A percentile compares a stretch with the other conserved stretches of the same genome.
Evolutionary conservation across 2,888 invertebrate genomes (phyloP).

Genomic region (Cantharis rustica): DNA sequence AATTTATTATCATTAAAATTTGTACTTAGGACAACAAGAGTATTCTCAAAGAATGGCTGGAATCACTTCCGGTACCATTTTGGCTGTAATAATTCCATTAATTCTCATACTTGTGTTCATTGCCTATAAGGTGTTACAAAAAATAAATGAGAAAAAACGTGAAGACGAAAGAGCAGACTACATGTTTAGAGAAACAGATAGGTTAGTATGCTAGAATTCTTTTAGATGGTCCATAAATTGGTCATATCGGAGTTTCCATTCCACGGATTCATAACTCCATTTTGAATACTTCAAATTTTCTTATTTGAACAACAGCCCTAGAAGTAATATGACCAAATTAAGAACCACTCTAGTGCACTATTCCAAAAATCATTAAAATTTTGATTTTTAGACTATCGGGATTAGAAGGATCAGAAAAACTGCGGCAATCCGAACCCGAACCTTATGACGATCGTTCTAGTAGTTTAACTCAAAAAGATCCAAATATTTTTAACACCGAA

Average conservation of each 20-base stretch:
- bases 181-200: slow-evolving; percentile 27
- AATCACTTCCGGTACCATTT: slow-evolving; percentile 76
- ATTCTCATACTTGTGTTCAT: slow-evolving; percentile 66
- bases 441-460: slow-evolving; percentile 45
- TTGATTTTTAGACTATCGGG: slow-evolving; percentile 44
- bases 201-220: slow-evolving; percentile 18
- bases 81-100: slow-evolving; percentile 77
- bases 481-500: slow-evolving; percentile 2
- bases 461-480: slow-evolving; percentile 27
- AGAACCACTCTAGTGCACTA: too few relatives aligned
- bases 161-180: slow-evolving; percentile 35
- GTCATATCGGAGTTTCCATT: too few relatives aligned
- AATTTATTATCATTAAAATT: slow-evolving; percentile 10
- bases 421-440: slow-evolving; percentile 29
- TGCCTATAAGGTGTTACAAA: slow-evolving; percentile 48
- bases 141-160: slow-evolving; percentile 41
- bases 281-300: too few relatives aligned
- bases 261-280: too few relatives aligned
- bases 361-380: not conserved
- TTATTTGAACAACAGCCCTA: too few relatives aligned
- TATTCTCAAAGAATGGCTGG: slow-evolving; percentile 79
- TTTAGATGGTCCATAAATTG: too few relatives aligned
- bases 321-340: too few relatives aligned
- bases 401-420: slow-evolving; percentile 46
- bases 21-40: slow-evolving; percentile 73